phyloP scores from a whole-genome alignment of 2,888 invertebrate genomes.

The Dicranocentrus wangi region DNA sequence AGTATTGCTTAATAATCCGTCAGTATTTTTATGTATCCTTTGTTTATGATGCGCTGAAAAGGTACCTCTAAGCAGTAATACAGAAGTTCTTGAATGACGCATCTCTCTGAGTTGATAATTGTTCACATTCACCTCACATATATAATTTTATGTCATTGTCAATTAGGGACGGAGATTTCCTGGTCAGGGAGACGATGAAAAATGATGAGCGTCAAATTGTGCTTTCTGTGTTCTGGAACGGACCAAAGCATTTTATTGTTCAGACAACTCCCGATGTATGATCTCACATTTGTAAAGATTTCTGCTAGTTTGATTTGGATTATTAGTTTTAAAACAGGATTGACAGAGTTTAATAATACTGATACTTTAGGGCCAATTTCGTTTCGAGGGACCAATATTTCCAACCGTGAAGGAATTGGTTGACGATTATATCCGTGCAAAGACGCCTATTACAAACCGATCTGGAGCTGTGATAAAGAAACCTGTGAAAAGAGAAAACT shows the following conservation, averaged over 20 bases:
- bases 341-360: too few relatives aligned
- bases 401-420: slow-evolving; percentile 94
- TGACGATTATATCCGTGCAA: slow-evolving; percentile 89
- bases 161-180: slow-evolving; percentile 95
- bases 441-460: slow-evolving; percentile 90
- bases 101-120: too few relatives aligned
- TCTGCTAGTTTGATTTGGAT: too few relatives aligned
- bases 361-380: slow-evolving; percentile 84
- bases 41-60: too few relatives aligned
- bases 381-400: slow-evolving; percentile 95
- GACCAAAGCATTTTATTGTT: slow-evolving; percentile 97
- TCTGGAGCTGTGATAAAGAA: slow-evolving; percentile 91
- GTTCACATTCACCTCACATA: too few relatives aligned
- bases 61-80: too few relatives aligned
- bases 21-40: too few relatives aligned
- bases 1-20: too few relatives aligned
- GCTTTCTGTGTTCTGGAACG: slow-evolving; percentile 95
- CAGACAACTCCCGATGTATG: slow-evolving; percentile 92
- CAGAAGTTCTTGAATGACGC: too few relatives aligned
- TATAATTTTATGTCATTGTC: too few relatives aligned
- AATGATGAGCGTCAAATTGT: slow-evolving; percentile 95
- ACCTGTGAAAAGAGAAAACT: slow-evolving; percentile 90
- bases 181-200: slow-evolving; percentile 93
- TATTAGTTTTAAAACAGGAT: too few relatives aligned
- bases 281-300: slow-evolving; percentile 33